Conservation (phyloP, 2,113 vertebrate genomes). For the Antechinus flavipes region DNA sequence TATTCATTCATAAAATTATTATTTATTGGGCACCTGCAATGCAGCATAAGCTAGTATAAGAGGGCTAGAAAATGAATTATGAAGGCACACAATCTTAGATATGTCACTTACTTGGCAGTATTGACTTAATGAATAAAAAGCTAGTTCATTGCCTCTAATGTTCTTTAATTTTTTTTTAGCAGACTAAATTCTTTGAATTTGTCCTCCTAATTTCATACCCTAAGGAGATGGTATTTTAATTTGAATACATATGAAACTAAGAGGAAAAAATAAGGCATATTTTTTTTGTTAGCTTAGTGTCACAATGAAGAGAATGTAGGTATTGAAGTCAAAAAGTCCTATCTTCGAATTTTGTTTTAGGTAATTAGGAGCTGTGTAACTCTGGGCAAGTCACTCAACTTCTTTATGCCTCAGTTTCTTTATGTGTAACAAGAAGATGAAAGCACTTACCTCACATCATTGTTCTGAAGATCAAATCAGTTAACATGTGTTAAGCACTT, state of each 20-base stretch:
- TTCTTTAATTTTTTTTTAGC: neutral
- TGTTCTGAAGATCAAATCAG: neutral
- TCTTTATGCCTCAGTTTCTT: neutral
- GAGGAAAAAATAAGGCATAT: neutral
- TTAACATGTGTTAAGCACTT: neutral
- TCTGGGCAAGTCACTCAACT: neutral
- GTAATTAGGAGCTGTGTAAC: neutral
- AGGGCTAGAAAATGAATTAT: neutral
- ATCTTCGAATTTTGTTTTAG: neutral
- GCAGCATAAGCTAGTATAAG: neutral
- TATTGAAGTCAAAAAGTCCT: neutral
- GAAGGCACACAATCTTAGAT: neutral
- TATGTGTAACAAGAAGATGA: neutral
- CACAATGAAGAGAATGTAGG: neutral
- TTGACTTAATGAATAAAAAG: conserved; percentile 12
- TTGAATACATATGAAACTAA: neutral
- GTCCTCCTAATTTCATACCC: neutral
- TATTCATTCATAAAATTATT: conserved; percentile 15
- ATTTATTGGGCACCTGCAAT: neutral
- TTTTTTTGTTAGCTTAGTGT: neutral
- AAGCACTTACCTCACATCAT: neutral
- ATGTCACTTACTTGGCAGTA: conserved; percentile 7
- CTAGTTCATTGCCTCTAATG: neutral
- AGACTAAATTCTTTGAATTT: neutral
- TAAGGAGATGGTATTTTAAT: neutral